Percentiles rank a stretch among this genome's conserved stretches.
These are phyloP conservation scores for Willisornis vidua DNA, from an alignment of 2,113 vertebrate species.

Conservation along the genomic window DNA sequence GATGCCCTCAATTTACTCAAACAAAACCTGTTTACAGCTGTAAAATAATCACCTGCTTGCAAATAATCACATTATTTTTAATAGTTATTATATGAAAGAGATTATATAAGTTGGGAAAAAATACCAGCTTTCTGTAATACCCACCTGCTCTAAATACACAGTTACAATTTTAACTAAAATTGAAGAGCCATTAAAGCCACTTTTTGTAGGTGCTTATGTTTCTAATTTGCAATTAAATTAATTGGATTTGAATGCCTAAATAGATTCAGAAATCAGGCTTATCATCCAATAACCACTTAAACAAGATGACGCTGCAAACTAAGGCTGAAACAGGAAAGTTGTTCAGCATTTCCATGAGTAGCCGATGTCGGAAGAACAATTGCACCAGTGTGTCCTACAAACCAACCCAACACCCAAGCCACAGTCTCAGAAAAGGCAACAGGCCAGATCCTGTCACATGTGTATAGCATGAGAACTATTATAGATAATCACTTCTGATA, in stretches of 20 bases:
- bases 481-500: not conserved
- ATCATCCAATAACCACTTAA: not conserved
- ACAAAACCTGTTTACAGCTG: not conserved
- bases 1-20: slow-evolving; percentile 6
- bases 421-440: not conserved
- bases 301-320: not conserved
- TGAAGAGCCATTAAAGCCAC: slow-evolving; percentile 16
- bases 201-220: slow-evolving; percentile 21
- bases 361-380: not conserved
- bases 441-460: not conserved
- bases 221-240: slow-evolving; percentile 56
- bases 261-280: slow-evolving; percentile 7
- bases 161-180: slow-evolving; percentile 25
- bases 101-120: slow-evolving; percentile 5
- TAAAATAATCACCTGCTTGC: slow-evolving; percentile 37
- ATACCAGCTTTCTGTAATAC: slow-evolving; percentile 12
- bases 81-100: not conserved
- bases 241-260: slow-evolving; percentile 45
- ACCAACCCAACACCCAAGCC: not conserved
- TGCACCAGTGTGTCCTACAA: not conserved
- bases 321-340: not conserved
- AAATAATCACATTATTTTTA: slow-evolving; percentile 18
- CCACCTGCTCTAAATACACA: slow-evolving; percentile 29
- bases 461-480: fast-evolving
- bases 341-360: not conserved